phyloP scores from a whole-genome alignment of 53 echinoderm and acorn worm genomes.

The Henricia sp. region DNA sequence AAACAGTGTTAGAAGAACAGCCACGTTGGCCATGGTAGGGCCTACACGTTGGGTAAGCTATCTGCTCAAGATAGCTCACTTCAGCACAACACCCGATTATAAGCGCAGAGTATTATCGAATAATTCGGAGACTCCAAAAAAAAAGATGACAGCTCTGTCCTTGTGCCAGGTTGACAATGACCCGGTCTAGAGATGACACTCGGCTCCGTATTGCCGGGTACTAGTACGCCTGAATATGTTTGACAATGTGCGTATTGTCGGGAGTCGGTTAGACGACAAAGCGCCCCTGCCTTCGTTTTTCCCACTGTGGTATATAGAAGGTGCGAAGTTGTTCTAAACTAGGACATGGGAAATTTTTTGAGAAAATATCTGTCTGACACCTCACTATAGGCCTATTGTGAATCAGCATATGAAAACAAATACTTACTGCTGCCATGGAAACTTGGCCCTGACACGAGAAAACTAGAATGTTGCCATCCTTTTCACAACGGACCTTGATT shows the following conservation, averaged over 20 bases:
- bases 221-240: not conserved
- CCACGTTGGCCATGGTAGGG: not conserved
- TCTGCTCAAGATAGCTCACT: conserved; percentile 20
- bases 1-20: not conserved
- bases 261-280: not conserved
- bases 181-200: not conserved
- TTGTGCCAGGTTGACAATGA: not conserved
- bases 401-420: conserved; percentile 35
- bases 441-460: conserved; percentile 17
- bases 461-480: not conserved
- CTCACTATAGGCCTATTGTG: conserved; percentile 7
- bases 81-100: not conserved
- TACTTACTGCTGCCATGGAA: not conserved
- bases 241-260: not conserved
- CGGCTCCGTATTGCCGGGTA: not conserved
- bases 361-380: conserved; percentile 3
- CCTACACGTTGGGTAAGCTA: not conserved
- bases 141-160: not conserved
- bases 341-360: not conserved
- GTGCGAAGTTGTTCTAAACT: not conserved
- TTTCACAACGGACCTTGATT: not conserved
- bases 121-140: not conserved
- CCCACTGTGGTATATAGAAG: not conserved
- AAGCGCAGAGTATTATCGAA: not conserved
- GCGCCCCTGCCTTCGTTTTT: not conserved